Conservation (phyloP, 2,888 invertebrate genomes). For the Eristalis arbustorum region DNA sequence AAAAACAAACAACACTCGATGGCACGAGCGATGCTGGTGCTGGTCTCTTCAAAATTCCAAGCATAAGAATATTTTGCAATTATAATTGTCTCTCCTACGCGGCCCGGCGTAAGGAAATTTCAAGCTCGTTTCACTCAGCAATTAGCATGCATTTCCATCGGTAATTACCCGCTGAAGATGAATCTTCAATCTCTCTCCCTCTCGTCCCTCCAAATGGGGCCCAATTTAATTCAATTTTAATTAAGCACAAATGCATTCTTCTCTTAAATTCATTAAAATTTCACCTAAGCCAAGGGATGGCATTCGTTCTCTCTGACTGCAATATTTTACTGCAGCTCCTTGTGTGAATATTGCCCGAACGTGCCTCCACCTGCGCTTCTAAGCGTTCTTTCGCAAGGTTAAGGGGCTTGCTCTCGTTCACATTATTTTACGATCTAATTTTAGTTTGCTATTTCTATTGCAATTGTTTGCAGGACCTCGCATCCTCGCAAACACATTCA, state of each 20-base stretch:
- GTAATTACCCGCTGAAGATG: background rate
- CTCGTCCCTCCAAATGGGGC: background rate
- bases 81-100: background rate
- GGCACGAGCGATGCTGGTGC: background rate
- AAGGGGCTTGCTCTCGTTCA: constrained; percentile 40
- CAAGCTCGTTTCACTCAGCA: background rate
- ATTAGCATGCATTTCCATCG: background rate
- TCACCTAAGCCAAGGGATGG: background rate
- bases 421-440: constrained; percentile 20
- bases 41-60: background rate
- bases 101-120: background rate
- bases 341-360: constrained; percentile 16
- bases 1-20: background rate
- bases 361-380: background rate
- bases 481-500: background rate
- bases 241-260: constrained; percentile 29
- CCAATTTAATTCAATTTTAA: constrained; percentile 45
- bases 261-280: constrained; percentile 41
- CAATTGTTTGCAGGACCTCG: background rate
- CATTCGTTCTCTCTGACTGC: background rate
- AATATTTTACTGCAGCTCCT: constrained; percentile 27
- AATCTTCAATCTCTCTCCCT: background rate
- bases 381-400: constrained; percentile 17
- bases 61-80: background rate
- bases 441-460: constrained; percentile 28